A percentile compares a stretch with the other conserved stretches of the same genome.
Evolutionary conservation across 2,113 vertebrate genomes (phyloP).

Genomic region (Cromileptes altivelis): DNA sequence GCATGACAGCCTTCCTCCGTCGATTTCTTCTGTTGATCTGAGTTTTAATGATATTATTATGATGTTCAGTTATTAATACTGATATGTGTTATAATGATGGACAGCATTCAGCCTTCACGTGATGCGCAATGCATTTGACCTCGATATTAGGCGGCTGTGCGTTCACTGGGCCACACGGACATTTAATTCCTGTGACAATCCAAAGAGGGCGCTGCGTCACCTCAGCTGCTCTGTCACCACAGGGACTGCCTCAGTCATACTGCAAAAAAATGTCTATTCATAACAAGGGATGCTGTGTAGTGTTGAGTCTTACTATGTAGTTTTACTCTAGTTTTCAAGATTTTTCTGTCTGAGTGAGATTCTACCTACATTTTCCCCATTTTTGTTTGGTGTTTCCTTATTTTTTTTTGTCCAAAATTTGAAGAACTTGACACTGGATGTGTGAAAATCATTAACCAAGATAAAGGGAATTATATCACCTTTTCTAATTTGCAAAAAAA

Average conservation of each 20-base stretch:
- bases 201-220: slow-evolving; percentile 78
- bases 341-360: neutral
- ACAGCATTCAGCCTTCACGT: neutral
- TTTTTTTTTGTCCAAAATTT: neutral
- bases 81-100: slow-evolving; percentile 9
- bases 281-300: neutral
- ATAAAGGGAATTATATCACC: neutral
- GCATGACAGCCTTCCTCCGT: slow-evolving; percentile 28
- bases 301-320: neutral
- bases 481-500: neutral
- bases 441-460: neutral
- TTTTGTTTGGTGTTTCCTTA: neutral
- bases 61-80: neutral
- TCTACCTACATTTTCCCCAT: neutral
- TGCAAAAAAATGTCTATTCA: slow-evolving; percentile 23
- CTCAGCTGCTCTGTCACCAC: slow-evolving; percentile 47
- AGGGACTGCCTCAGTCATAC: neutral
- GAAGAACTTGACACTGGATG: neutral
- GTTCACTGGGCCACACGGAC: slow-evolving; percentile 31
- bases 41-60: neutral
- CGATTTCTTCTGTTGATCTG: neutral
- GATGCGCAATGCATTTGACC: slow-evolving; percentile 47
- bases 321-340: neutral
- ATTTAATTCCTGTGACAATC: neutral
- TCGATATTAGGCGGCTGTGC: slow-evolving; percentile 38